phyloP scores from a whole-genome alignment of 2,797 vertebrate genomes.

The Neosilurus mollespiculum region DNA sequence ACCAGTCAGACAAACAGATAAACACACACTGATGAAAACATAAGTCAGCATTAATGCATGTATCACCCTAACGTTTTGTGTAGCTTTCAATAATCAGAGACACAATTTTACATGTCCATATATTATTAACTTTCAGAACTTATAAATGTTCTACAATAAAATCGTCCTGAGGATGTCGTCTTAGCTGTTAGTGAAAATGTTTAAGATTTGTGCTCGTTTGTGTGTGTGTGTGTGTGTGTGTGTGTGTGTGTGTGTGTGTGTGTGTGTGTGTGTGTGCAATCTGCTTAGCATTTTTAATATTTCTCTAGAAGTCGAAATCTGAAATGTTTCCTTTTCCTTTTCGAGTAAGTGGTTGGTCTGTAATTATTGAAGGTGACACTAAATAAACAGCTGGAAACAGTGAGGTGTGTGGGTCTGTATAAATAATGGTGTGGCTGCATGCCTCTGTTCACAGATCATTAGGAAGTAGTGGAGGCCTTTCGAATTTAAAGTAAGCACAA shows the following conservation, averaged over 20 bases:
- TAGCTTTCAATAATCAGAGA: background rate
- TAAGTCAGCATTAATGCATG: background rate
- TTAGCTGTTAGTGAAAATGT: background rate
- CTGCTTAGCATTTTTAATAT: background rate
- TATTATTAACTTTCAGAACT: background rate
- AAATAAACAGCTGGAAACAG: slow-evolving; percentile 33
- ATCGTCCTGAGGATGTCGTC: background rate
- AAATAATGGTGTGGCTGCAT: slow-evolving; percentile 22
- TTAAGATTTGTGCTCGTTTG: background rate
- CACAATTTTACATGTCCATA: background rate
- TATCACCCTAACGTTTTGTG: background rate
- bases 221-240: no score
- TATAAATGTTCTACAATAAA: background rate
- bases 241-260: no score
- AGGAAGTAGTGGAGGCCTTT: slow-evolving; percentile 7
- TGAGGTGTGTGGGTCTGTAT: slow-evolving; percentile 31
- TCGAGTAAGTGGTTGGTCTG: background rate
- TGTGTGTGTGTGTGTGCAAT: background rate
- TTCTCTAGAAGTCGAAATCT: background rate
- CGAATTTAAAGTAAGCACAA: slow-evolving; percentile 39
- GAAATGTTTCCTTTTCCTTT: slow-evolving; percentile 5
- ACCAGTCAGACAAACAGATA: no score
- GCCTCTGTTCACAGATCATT: slow-evolving; percentile 19
- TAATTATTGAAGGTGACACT: slow-evolving; percentile 30
- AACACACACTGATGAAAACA: no score